Base-by-base conservation (phyloP, 2,797 vertebrate genomes). In the Schizopygopsis pylzovi region DNA sequence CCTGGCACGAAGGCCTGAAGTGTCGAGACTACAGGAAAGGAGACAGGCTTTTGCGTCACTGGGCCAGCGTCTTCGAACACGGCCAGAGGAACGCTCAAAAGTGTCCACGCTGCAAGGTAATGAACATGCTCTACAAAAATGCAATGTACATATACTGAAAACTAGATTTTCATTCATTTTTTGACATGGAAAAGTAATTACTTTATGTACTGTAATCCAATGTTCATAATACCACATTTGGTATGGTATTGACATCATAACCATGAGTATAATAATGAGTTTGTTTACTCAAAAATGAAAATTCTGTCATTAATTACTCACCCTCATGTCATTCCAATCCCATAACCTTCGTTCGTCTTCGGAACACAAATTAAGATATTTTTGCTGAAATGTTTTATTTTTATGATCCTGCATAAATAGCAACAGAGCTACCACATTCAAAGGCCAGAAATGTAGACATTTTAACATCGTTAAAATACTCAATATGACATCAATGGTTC, bases 41-140 rank as follows among this genome's bases (percentile, higher is more conserved):
- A 88, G 98, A 99, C 96, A 99, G 98, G 89, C 93, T 98, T 90
- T 94, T 99, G 82, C 97, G 96, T 89, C 96, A 95, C 92, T 99
- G 98, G 98, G 98, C 98, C 89, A 98, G 96, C 4, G 97, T 98
- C 91, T 96, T 99, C 4, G 97, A 98, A 90, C 97, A 98, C 0
- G 98, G 98, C 28, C 98, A 99, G 91, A 96, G 98, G 90, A 99
- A 99, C 63, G 98, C 98, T 85, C 98, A 99, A 93, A 99, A 99
- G 90, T 99, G 98, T 94, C 98, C 98, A 25, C 96, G 96, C 90
- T 99, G 98, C 95, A 99, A 97, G 97, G 98, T 99, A 87, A 91
- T 6, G 3, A 73, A 22, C 47, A n/a, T 43, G 22, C 37, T 63
- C 63, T 33, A 83, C 76, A 70, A 68, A 80, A 56, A 56, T 37